A percentile compares a stretch with the other conserved stretches of the same genome.
These are phyloP conservation scores for Pampus argenteus DNA, from an alignment of 2,797 vertebrate genomes.

Conservation along the genomic window DNA sequence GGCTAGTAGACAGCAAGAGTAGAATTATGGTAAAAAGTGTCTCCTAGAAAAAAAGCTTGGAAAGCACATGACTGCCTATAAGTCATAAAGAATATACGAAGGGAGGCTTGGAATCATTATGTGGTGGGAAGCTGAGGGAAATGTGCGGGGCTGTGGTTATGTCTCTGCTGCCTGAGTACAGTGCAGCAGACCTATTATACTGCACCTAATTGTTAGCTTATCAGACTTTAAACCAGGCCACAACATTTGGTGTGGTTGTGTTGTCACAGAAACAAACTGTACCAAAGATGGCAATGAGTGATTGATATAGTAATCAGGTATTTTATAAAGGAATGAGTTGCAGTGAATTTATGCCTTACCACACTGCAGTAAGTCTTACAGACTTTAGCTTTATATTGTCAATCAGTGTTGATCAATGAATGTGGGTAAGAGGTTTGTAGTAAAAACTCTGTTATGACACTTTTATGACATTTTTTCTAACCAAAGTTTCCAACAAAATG, in stretches of 20 bases:
- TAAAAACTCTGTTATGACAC: background rate
- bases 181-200: constrained; percentile 27
- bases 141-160: constrained; percentile 34
- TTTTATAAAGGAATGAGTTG: background rate
- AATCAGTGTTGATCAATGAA: background rate
- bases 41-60: constrained; percentile 34
- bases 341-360: background rate
- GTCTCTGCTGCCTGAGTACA: constrained; percentile 48
- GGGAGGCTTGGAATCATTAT: constrained; percentile 58
- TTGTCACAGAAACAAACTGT: constrained; percentile 15
- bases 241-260: constrained; percentile 7
- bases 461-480: background rate
- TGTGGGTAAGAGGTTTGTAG: background rate
- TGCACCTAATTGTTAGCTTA: constrained; percentile 20
- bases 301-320: constrained; percentile 6
- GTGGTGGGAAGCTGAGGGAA: constrained; percentile 56
- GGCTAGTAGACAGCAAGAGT: constrained; percentile 21
- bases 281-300: background rate
- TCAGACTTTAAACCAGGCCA: constrained; percentile 29
- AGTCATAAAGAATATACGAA: constrained; percentile 48
- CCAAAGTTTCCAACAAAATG: background rate
- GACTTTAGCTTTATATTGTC: background rate
- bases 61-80: constrained; percentile 52
- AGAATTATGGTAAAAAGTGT: constrained; percentile 51
- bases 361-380: background rate